These are phyloP conservation scores for Pleuronectes platessa DNA, from an alignment of 2,113 vertebrate genomes.

Conservation along the genomic window DNA sequence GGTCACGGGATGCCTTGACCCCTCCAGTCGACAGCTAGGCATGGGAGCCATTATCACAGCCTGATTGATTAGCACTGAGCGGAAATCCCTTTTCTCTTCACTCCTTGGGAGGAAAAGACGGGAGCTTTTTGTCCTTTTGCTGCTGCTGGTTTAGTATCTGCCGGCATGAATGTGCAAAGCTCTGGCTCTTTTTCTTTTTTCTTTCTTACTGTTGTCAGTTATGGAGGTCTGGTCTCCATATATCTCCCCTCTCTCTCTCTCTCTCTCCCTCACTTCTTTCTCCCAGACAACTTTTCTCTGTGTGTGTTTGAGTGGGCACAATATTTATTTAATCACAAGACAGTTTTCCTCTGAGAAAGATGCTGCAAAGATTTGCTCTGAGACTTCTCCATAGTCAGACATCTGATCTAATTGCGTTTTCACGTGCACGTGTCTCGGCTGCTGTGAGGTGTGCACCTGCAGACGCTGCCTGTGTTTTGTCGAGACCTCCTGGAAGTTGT, in stretches of 20 bases:
- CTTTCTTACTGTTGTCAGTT: constrained; percentile 40
- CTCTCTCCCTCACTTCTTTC: constrained; percentile 5
- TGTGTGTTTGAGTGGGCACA: not conserved
- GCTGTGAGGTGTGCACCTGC: constrained; percentile 45
- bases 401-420: constrained; percentile 20
- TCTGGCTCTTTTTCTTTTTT: constrained; percentile 25
- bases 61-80: constrained; percentile 87
- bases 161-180: constrained; percentile 37
- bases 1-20: constrained; percentile 86
- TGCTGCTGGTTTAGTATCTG: constrained; percentile 56
- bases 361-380: constrained; percentile 10
- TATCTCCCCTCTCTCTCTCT: constrained; percentile 24
- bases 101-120: constrained; percentile 61
- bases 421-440: not conserved
- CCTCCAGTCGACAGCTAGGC: constrained; percentile 83
- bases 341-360: constrained; percentile 5
- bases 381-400: constrained; percentile 5
- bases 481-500: not conserved
- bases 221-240: constrained; percentile 45
- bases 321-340: constrained; percentile 26
- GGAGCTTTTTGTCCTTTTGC: constrained; percentile 73
- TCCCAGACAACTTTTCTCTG: not conserved
- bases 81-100: constrained; percentile 83
- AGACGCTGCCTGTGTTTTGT: constrained; percentile 14
- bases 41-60: constrained; percentile 85